Evolutionary conservation across 2,113 vertebrate genomes (phyloP), one percentile per base, ranked within the genome.

Genomic region (Aix galericulata): DNA sequence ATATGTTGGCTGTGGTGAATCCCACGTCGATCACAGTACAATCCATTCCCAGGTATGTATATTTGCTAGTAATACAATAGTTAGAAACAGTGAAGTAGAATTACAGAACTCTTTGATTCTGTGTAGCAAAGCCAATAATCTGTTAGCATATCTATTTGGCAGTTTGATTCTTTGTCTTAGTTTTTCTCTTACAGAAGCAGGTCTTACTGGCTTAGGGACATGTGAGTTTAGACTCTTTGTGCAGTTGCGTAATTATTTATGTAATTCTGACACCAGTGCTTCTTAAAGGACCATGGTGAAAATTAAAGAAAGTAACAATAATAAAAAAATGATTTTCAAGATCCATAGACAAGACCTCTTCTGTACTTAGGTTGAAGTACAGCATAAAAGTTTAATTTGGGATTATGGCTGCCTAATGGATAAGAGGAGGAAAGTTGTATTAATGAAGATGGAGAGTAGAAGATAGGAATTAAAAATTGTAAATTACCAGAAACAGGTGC

Each of bases 1-100:
- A 0, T 99, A 99, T 31, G 99, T 99, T 92, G 99, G 99, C 92
- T 99, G 99, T 91, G 99, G 99, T 83, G 99, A 99, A 94, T 99
- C 99, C 60, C 98, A 99, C 32, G 97, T 98, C 20, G 99, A 99
- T 98, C 99, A 99, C 94, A 99, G 99, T 96, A 99, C 99, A 10
- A 98, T 98, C 81, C 99, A 99, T 97, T 99, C 99, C 46, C 99
- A 99, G 99, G 99, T 99, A 97, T 86, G 98, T 96, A 27, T 68
- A 6, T 68, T 40, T 76, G 53, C 64, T 86, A 14, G 5, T 38
- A 52, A 67, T 72, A 9, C 29, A 74, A 18, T 59, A 79, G 56
- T 23, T 58, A 56, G 38, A 67, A 91, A 9, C 53, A 55, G 2
- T 25, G 25, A 50, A 80, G 22, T 25, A 11, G 11, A 60, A 14